These are phyloP conservation scores for Pseudomyrmex sp. DNA, from an alignment of 1,140 invertebrate genomes.

Conservation along the genomic window DNA sequence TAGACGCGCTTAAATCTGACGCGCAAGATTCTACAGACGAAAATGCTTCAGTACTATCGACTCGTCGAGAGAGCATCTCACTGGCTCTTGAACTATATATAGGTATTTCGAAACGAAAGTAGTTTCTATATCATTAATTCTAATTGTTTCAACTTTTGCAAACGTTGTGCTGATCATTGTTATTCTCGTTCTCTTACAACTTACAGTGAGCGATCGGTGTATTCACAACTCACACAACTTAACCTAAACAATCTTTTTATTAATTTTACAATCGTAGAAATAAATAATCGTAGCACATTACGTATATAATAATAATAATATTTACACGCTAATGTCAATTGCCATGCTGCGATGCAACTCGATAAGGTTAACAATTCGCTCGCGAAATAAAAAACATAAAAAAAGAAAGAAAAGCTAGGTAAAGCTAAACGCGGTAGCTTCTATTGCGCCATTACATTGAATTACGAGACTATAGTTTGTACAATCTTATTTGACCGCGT, in stretches of 20 bases:
- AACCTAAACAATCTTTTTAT: constrained; percentile 18
- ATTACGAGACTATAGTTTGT: constrained; percentile 29
- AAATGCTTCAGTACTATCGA: no score
- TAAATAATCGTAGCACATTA: constrained; percentile 51
- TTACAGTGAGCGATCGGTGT: background rate
- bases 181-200: background rate
- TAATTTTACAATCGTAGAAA: constrained; percentile 39
- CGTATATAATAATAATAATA: background rate
- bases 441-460: background rate
- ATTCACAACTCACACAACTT: constrained; percentile 30
- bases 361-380: constrained; percentile 21
- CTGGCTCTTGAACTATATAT: no score
- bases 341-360: constrained; percentile 7
- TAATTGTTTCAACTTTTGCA: no score
- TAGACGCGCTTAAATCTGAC: no score
- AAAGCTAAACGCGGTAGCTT: background rate
- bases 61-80: no score
- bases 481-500: constrained; percentile 21
- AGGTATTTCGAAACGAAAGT: no score
- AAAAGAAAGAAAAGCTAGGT: background rate
- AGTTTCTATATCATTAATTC: no score
- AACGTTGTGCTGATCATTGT: background rate
- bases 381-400: background rate
- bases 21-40: no score
- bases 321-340: constrained; percentile 36